Evolutionary conservation across 2,797 vertebrate genomes (phyloP), one percentile per base, ranked within the genome.

Genomic region (Protonibea diacanthus): DNA sequence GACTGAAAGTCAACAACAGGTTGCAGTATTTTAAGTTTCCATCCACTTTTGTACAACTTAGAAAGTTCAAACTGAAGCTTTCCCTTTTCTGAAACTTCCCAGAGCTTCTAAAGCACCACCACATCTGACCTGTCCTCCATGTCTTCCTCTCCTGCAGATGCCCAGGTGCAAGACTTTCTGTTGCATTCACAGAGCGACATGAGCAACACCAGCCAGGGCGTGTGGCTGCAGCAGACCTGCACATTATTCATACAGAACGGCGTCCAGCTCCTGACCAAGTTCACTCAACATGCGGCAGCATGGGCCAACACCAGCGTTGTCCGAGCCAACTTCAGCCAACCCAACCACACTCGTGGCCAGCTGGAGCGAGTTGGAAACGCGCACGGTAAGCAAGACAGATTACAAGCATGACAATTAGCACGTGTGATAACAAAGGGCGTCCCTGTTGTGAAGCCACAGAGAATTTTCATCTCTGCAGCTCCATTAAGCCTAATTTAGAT

Each of bases 261-360:
- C 0, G 92, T 94, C 0, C 91, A 87, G 5, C 92, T 98, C n/a
- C 95, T 88, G 0, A 82, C 94, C 0, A 77, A 52, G 62, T 99
- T 98, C 1, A 62, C 92, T 0, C 92, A 94, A n/a, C 87, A 72
- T 0, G 92, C 93, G 1, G 82, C 79, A 0, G 74, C 2, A 61
- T 98, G 97, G 97, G 94, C 92, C 83, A 96, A 97, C 89, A 91
- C 94, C 90, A 96, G 91, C 69, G 88, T 98, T 71, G 89, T 96
- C 76, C 92, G 89, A 38, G 89, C 87, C 70, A 94, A 96, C 93
- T 91, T 96, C 88, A 95, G 93, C 1, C 81, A 95, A 23, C 78
- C 89, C 18, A 94, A 91, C 74, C 71, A 63, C 75, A 94, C 92
- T 0, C 23, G 63, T 21, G 64, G 45, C 73, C 94, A 83, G 25